Base-by-base conservation (phyloP, 2,888 invertebrate genomes). In the Sinhomidia bicolor region DNA sequence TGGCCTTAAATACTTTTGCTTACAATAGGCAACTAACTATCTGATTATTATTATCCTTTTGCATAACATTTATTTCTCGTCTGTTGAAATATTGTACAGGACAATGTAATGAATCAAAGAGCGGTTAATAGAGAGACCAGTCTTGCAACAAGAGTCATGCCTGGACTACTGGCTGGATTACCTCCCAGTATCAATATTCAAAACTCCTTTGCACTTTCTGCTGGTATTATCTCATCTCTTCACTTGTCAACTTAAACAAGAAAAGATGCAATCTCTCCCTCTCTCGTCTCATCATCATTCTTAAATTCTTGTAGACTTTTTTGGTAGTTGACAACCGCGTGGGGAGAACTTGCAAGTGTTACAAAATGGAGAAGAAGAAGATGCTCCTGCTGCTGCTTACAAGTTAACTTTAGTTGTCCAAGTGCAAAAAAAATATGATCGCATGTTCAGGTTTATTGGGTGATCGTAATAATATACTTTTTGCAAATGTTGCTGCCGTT, bases 301-400 rank as follows among this genome's bases (percentile, higher is more conserved):
- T 36, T n/a, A n/a, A n/a, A n/a, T n/a, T 44, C 78, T 65, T 47
- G 44, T 74, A 20, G 60, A 83, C 88, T 29, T 79, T 78, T 88
- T 88, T 88, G 88, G 80, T 32, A 88, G 47, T 84, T 88, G 83
- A 88, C 83, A 83, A 83, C 1, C 47, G 88, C 88, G 88, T 88
- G 80, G 88, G 88, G 74, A 51, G 74, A n/a, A 79, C 62, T 82
- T 79, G 71, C 71, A 23, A 71, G 14, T 12, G 10, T 29, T 12
- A 62, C 6, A 7, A n/a, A 5, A 65, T 36, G 9, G 5, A 32
- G 4, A 36, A 41, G 41, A 41, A 47, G 88, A 84, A 88, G 88
- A 88, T 88, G 88, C 88, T 80, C 84, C 88, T 84, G 79, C 60
- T 79, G 79, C 60, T 86, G 10, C 23, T 29, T 23, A 36, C 10